Conservation (phyloP, 53 echinoderm and acorn worm species). For the Henricia sp. region DNA sequence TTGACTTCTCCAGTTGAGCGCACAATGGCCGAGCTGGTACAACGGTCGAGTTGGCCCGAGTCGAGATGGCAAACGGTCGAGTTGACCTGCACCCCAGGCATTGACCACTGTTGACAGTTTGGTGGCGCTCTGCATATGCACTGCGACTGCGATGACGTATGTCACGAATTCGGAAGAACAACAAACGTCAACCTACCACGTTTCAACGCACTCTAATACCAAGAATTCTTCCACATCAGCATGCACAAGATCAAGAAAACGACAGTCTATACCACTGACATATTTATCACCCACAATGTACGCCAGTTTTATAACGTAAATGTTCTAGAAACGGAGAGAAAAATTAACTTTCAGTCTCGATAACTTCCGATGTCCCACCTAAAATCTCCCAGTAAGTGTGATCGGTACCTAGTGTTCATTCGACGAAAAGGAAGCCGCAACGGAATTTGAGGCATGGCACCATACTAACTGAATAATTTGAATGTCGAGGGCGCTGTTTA, state of each 20-base stretch:
- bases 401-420: neutral
- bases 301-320: constrained; percentile 75
- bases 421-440: neutral
- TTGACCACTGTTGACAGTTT: too few relatives aligned
- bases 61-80: too few relatives aligned
- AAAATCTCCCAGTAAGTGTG: neutral
- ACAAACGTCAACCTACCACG: constrained; percentile 28
- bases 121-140: too few relatives aligned
- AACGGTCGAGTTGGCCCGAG: too few relatives aligned
- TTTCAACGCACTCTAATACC: constrained; percentile 16
- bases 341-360: constrained; percentile 2
- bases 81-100: too few relatives aligned
- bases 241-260: constrained; percentile 75
- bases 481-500: constrained; percentile 30
- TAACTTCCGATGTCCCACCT: neutral
- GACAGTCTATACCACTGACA: constrained; percentile 63
- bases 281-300: constrained; percentile 83
- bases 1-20: too few relatives aligned
- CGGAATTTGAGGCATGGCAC: neutral
- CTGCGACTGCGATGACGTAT: too few relatives aligned
- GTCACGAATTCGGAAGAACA: too few relatives aligned
- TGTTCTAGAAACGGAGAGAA: neutral
- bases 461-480: too few relatives aligned
- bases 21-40: too few relatives aligned
- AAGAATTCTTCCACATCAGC: constrained; percentile 72